phyloP scores from a whole-genome alignment of 2,113 vertebrate genomes.

The Tragelaphus imberbis region DNA sequence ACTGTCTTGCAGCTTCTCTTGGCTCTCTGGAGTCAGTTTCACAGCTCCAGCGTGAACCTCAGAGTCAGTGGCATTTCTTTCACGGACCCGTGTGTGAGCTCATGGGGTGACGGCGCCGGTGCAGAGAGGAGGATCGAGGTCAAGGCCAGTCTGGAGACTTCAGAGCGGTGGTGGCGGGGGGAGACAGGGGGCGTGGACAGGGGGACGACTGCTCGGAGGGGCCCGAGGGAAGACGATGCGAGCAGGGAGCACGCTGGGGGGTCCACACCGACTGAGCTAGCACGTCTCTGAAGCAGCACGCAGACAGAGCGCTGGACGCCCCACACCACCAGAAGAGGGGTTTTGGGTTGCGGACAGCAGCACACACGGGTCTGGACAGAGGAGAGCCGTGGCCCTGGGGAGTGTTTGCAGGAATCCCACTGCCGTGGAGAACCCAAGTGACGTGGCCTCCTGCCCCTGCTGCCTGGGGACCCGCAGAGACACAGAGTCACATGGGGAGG shows the following conservation, averaged over 20 bases:
- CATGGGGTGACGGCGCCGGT: accelerated
- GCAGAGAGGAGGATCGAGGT: not conserved
- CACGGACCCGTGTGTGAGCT: accelerated
- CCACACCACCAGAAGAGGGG: not conserved
- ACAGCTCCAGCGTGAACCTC: not conserved
- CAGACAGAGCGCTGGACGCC: not conserved
- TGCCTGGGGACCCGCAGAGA: not conserved
- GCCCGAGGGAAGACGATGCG: accelerated
- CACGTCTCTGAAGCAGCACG: not conserved
- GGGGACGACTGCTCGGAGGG: too few relatives aligned
- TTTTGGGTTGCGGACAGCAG: not conserved
- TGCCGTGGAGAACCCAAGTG: not conserved
- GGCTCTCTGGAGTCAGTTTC: not conserved
- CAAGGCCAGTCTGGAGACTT: not conserved
- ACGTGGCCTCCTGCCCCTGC: not conserved
- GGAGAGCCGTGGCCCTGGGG: not conserved
- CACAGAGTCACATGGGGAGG: accelerated
- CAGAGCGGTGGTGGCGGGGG: not conserved
- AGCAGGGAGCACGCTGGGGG: accelerated
- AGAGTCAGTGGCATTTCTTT: not conserved
- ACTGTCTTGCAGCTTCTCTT: not conserved
- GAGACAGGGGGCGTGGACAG: too few relatives aligned
- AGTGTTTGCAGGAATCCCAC: not conserved
- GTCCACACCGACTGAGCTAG: not conserved
- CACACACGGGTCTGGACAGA: not conserved